Percentiles rank a stretch among this genome's conserved stretches.
These are phyloP conservation scores for Caenorhabditis zanzibari DNA, from an alignment of 2,888 invertebrate species.

Conservation along the genomic window DNA sequence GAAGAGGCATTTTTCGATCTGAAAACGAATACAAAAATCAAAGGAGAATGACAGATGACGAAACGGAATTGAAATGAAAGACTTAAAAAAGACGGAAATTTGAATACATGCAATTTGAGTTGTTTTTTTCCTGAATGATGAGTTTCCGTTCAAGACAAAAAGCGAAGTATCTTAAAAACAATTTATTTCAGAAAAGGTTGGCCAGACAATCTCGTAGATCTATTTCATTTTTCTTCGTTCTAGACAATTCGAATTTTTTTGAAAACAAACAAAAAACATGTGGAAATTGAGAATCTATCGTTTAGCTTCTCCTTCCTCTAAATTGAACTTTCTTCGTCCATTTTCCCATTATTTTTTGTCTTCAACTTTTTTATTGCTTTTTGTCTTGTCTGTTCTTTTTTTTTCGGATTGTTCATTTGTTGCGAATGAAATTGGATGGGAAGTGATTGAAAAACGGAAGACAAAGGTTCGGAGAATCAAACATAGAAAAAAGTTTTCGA, in stretches of 20 bases:
- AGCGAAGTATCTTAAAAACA: constrained; percentile 26
- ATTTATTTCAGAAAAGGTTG: constrained; percentile 26
- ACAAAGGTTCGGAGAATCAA: background rate
- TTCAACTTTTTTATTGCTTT: constrained; percentile 9
- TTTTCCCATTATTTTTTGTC: constrained; percentile 23
- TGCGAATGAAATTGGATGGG: background rate
- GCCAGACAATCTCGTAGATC: constrained; percentile 29
- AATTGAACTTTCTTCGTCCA: constrained; percentile 31
- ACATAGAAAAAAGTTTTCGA: no score
- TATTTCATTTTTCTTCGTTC: constrained; percentile 1
- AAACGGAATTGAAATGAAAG: constrained; percentile 2
- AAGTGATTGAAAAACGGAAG: background rate
- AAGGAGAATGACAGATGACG: background rate
- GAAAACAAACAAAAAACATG: constrained; percentile 26
- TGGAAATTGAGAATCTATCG: constrained; percentile 19
- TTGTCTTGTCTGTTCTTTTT: constrained; percentile 29
- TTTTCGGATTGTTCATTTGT: background rate
- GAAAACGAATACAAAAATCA: background rate
- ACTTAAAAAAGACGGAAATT: background rate
- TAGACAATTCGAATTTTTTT: constrained; percentile 23
- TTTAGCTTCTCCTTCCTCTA: constrained; percentile 7
- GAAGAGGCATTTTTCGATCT: constrained; percentile 37
- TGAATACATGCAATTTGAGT: background rate
- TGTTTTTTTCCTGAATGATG: background rate
- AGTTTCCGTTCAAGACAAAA: constrained; percentile 10